A percentile compares a stretch with the other conserved stretches of the same genome.
phyloP scores from a whole-genome alignment of 2,113 vertebrate species.

The Bos indicus region DNA sequence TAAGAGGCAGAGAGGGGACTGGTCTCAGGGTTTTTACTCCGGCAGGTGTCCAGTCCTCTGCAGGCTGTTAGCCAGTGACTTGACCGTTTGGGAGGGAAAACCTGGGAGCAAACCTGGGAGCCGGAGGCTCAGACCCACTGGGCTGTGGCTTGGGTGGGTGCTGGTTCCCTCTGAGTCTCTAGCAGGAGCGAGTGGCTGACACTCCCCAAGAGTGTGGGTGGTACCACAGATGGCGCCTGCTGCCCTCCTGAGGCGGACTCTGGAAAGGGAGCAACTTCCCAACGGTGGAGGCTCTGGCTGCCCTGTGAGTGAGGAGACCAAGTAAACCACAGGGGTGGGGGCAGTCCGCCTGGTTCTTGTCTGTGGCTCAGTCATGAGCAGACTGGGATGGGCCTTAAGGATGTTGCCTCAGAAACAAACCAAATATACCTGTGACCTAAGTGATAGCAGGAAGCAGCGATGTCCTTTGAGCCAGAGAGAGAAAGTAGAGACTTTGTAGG shows the following conservation, averaged over 20 bases:
- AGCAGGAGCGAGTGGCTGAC: background rate
- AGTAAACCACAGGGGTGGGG: background rate
- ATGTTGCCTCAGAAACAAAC: background rate
- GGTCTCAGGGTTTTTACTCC: background rate
- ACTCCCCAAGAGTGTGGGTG: background rate
- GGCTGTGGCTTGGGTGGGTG: background rate
- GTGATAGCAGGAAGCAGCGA: background rate
- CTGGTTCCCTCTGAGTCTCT: background rate
- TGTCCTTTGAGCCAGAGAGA: background rate
- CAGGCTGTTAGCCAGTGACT: background rate
- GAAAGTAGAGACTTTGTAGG: background rate
- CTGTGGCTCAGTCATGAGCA: background rate
- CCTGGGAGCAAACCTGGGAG: background rate
- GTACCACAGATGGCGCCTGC: slow-evolving; percentile 53
- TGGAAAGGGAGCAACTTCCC: slow-evolving; percentile 12
- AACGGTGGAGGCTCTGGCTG: background rate
- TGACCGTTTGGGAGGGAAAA: background rate
- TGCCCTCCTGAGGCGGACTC: slow-evolving; percentile 75
- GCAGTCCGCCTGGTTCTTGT: background rate
- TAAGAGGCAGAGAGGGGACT: background rate
- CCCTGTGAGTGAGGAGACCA: background rate
- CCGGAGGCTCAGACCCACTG: background rate
- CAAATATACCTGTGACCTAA: background rate
- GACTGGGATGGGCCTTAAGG: background rate
- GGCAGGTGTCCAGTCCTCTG: background rate